phyloP scores from a whole-genome alignment of 2,797 vertebrate genomes.

The Brachymystax lenok region DNA sequence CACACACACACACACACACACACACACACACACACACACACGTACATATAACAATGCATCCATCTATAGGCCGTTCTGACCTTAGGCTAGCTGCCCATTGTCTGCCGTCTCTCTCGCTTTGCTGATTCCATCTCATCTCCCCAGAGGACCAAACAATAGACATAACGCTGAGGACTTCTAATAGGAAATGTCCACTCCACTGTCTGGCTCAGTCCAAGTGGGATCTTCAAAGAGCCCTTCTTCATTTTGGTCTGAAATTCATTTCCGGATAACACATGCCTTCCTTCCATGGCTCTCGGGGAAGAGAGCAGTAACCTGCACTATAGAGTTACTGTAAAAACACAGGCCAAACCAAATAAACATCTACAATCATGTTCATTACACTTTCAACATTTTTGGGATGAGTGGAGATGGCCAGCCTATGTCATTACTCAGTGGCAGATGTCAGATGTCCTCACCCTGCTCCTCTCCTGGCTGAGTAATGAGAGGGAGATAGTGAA shows the following conservation, averaged over 20 bases:
- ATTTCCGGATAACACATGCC: no score
- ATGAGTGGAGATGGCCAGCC: not conserved
- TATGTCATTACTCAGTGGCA: conserved; percentile 32
- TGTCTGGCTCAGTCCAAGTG: not conserved
- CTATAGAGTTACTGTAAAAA: not conserved
- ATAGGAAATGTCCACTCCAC: conserved; percentile 5
- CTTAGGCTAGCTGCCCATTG: conserved; percentile 6
- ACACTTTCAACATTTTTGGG: not conserved
- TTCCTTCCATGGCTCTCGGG: no score
- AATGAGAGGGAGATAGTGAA: conserved; percentile 35
- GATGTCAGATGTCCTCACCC: conserved; percentile 49
- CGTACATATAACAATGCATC: not conserved
- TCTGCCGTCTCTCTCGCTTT: not conserved
- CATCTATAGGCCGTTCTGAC: not conserved
- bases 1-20: not conserved
- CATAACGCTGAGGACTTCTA: not conserved
- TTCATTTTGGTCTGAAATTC: not conserved
- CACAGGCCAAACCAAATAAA: not conserved
- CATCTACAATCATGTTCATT: not conserved
- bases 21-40: conserved; percentile 18
- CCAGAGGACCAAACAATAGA: not conserved
- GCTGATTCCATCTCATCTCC: not conserved
- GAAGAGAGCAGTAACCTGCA: not conserved
- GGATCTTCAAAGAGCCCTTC: conserved; percentile 1
- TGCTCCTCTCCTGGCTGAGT: conserved; percentile 31